phyloP scores from a whole-genome alignment of 1,140 invertebrate genomes.

The Hyles vespertilio region DNA sequence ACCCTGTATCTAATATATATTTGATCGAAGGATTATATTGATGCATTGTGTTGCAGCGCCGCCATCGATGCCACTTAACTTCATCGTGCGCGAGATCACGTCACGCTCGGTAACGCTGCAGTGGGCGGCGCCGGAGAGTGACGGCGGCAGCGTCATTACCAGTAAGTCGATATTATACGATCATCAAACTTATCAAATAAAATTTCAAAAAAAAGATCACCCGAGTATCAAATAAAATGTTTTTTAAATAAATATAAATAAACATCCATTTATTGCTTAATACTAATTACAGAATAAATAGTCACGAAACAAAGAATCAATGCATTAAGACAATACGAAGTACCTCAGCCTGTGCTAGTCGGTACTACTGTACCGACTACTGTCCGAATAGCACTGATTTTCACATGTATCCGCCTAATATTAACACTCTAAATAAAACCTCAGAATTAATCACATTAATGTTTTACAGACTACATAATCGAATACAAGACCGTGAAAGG shows the following conservation, averaged over 20 bases:
- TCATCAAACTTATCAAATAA: constrained; percentile 4
- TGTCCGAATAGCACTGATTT: background rate
- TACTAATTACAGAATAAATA: no score
- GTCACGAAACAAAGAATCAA: no score
- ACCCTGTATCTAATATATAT: no score
- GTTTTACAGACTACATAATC: constrained; percentile 88
- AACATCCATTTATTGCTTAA: no score
- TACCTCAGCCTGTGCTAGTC: background rate
- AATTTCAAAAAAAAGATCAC: background rate
- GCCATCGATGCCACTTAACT: constrained; percentile 87
- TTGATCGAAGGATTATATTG: background rate
- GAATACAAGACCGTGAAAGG: constrained; percentile 87
- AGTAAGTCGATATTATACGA: constrained; percentile 67
- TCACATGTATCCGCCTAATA: background rate
- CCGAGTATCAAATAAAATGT: no score
- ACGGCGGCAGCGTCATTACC: constrained; percentile 91
- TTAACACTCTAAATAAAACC: no score
- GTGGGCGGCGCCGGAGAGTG: constrained; percentile 90
- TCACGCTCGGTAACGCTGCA: constrained; percentile 89
- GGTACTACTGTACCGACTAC: no score
- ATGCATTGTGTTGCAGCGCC: constrained; percentile 77
- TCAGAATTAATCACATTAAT: background rate
- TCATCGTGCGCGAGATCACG: constrained; percentile 87
- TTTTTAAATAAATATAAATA: no score
- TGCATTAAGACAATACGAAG: no score